Base-by-base conservation (phyloP, 2,888 invertebrate species). In the Halictus ligatus region DNA sequence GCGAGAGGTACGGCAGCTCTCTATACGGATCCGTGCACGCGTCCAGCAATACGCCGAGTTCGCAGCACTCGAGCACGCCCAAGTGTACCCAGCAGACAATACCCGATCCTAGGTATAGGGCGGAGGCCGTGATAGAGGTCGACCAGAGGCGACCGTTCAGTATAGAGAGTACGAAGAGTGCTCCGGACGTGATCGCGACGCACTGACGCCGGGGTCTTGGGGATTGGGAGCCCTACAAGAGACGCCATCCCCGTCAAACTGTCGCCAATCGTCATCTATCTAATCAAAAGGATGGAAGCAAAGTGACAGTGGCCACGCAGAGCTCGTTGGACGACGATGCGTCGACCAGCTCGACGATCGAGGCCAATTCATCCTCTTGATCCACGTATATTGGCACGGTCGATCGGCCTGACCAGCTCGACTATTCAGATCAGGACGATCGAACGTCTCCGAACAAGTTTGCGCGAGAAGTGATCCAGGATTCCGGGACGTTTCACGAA, bases 161-260 rank as follows among this genome's bases (percentile, higher is more conserved):
- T 95, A 97, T 97, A 83, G 97, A 98, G 94, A 98, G 98, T 81
- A 98, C 98, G 83, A 98, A 98, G 93, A 98, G 98, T 81, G 98
- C 98, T 1, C 98, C 98, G 75, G 98, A 98, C 95, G 98, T 98
- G 92, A 98, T 98, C 94, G 98, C 98, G 92, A 97, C 97, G 87
- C 97, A 97, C 97, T 97, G 97, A 97, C 97, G 96, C 92, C 95
- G 95, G 95, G 93, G 92, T 84, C 87, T 84, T 91, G 94, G 94
- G 93, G 96, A 96, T 94, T 96, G 96, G 96, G 96, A 96, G 94
- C 96, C 96, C 84, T 96, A 96, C 94, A 96, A 95, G 92, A 94
- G 96, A 92, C 95, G 96, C 91, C 95, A 96, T 94, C 96, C 96
- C 93, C 96, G 96, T 94, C 96, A 95, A 64, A 89, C 84, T 54